These are phyloP conservation scores for Drosophila tsacasi DNA, from an alignment of 1,140 invertebrate genomes.

Conservation along the genomic window DNA sequence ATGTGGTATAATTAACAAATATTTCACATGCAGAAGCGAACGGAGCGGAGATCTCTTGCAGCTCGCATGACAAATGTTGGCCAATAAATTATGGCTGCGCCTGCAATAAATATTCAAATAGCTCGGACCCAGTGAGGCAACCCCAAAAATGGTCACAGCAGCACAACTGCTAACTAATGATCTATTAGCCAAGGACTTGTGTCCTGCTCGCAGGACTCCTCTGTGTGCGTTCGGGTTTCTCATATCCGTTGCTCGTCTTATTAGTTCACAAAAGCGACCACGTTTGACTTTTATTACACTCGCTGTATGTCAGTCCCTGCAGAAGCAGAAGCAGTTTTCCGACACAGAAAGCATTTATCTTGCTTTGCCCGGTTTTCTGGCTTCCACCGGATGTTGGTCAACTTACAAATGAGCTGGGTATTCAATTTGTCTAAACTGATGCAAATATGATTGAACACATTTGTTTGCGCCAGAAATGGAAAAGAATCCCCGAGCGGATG, in stretches of 20 bases:
- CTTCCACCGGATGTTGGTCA: constrained; percentile 43
- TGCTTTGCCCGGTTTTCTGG: constrained; percentile 36
- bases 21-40: constrained; percentile 19
- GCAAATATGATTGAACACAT: constrained; percentile 69
- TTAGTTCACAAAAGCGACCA: constrained; percentile 72
- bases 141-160: constrained; percentile 57
- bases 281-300: constrained; percentile 77
- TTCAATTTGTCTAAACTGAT: constrained; percentile 65
- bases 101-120: constrained; percentile 83
- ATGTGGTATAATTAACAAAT: constrained; percentile 41
- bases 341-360: constrained; percentile 60
- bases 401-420: constrained; percentile 52
- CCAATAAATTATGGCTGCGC: constrained; percentile 78
- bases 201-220: constrained; percentile 29
- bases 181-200: constrained; percentile 67
- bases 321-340: constrained; percentile 35
- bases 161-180: constrained; percentile 77
- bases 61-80: constrained; percentile 67
- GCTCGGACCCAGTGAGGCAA: constrained; percentile 34
- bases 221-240: constrained; percentile 26
- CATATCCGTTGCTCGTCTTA: constrained; percentile 71
- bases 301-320: constrained; percentile 40
- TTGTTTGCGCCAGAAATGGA: constrained; percentile 45
- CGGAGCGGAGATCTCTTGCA: constrained; percentile 28
- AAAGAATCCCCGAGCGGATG: constrained; percentile 24